Percentiles rank a stretch among this genome's conserved stretches.
These are phyloP conservation scores for Dynastes maya DNA, from an alignment of 2,888 invertebrate species.

Conservation along the genomic window DNA sequence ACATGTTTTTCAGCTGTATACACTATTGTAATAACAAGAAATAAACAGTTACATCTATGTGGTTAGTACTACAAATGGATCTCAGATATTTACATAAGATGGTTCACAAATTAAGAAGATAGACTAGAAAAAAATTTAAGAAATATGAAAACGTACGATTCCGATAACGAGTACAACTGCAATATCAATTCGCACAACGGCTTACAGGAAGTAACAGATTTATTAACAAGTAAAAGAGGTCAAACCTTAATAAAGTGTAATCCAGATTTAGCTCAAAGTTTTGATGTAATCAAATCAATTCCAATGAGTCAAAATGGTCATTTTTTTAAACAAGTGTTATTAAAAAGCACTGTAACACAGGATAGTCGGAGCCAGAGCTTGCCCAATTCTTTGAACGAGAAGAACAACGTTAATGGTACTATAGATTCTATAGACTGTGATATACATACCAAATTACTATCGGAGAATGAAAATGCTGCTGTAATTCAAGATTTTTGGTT, in stretches of 20 bases:
- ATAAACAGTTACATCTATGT: neutral
- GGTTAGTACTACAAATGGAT: conserved; percentile 34
- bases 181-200: conserved; percentile 54
- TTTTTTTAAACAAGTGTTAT: conserved; percentile 59
- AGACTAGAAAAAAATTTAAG: conserved; percentile 38
- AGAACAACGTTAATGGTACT: conserved; percentile 57
- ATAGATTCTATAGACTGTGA: conserved; percentile 62
- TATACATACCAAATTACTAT: conserved; percentile 60
- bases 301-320: conserved; percentile 61
- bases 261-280: conserved; percentile 57
- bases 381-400: conserved; percentile 67
- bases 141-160: conserved; percentile 59
- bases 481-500: conserved; percentile 67
- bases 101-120: conserved; percentile 11
- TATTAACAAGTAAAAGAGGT: conserved; percentile 56
- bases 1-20: conserved; percentile 16
- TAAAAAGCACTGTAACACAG: conserved; percentile 59
- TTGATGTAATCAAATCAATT: conserved; percentile 57
- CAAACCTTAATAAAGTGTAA: conserved; percentile 58
- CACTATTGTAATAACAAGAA: conserved; percentile 1
- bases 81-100: conserved; percentile 22
- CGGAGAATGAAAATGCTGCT: conserved; percentile 48
- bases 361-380: conserved; percentile 68
- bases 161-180: conserved; percentile 57
- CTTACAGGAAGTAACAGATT: conserved; percentile 57